Conservation (phyloP, 2,797 vertebrate genomes). For the Mus minutoides region DNA sequence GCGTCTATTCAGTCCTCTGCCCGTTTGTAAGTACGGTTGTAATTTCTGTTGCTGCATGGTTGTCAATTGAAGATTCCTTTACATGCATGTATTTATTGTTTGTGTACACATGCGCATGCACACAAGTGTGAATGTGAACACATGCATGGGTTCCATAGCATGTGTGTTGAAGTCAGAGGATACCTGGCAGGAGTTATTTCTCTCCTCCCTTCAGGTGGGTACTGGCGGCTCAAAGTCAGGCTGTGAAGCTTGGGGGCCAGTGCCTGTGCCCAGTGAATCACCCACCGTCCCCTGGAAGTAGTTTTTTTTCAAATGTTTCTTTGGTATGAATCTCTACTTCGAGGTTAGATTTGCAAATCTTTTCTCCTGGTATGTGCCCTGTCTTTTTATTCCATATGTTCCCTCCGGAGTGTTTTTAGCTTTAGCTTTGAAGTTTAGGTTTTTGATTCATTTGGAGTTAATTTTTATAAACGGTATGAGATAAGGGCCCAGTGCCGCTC, state of each 20-base stretch:
- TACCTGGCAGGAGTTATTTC: not conserved
- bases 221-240: not conserved
- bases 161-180: not conserved
- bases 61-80: not conserved
- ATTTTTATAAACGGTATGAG: not conserved
- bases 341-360: conserved; percentile 16
- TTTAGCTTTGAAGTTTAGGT: not conserved
- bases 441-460: conserved; percentile 10
- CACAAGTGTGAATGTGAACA: not conserved
- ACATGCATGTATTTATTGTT: not conserved
- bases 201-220: no score
- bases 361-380: not conserved
- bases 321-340: not conserved
- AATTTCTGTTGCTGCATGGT: not conserved
- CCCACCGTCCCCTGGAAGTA: not conserved
- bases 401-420: not conserved
- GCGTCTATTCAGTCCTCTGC: not conserved
- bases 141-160: not conserved
- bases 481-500: not conserved
- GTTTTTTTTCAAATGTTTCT: not conserved
- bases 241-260: not conserved
- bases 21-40: not conserved
- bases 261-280: not conserved
- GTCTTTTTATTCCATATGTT: not conserved
- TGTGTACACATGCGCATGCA: not conserved